These are phyloP conservation scores for Lasioglossum oenotherae DNA, from an alignment of 2,888 invertebrate genomes.

Conservation along the genomic window DNA sequence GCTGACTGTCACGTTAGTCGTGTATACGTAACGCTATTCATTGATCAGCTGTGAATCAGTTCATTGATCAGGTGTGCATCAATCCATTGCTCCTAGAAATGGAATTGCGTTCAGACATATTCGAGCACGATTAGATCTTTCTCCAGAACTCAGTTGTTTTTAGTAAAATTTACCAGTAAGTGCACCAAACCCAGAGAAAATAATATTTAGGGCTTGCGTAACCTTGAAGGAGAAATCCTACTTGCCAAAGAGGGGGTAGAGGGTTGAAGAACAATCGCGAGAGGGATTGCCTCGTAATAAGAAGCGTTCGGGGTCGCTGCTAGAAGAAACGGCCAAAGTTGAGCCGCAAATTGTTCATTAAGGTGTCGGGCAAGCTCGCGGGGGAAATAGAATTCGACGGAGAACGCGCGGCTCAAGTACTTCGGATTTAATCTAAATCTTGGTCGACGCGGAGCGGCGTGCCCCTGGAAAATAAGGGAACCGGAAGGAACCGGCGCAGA, in stretches of 20 bases:
- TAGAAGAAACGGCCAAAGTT: conserved; percentile 36
- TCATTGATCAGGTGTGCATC: no score
- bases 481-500: conserved; percentile 53
- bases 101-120: no score
- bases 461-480: conserved; percentile 69
- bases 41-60: no score
- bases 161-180: no score
- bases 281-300: conserved; percentile 15
- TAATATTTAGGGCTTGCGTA: not conserved
- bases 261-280: not conserved
- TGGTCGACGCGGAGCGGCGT: conserved; percentile 43
- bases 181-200: no score
- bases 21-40: no score
- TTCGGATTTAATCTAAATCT: conserved; percentile 72
- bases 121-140: no score
- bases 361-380: conserved; percentile 34
- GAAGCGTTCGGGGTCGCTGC: not conserved
- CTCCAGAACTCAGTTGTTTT: no score
- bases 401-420: conserved; percentile 58
- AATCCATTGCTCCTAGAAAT: no score
- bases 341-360: conserved; percentile 72
- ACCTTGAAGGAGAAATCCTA: not conserved
- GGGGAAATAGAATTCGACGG: conserved; percentile 63
- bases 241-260: not conserved
- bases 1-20: not conserved